Percentiles rank a stretch among this genome's conserved stretches.
Evolutionary conservation across 2,888 invertebrate species (phyloP).

Genomic region (Eilema sororculum): DNA sequence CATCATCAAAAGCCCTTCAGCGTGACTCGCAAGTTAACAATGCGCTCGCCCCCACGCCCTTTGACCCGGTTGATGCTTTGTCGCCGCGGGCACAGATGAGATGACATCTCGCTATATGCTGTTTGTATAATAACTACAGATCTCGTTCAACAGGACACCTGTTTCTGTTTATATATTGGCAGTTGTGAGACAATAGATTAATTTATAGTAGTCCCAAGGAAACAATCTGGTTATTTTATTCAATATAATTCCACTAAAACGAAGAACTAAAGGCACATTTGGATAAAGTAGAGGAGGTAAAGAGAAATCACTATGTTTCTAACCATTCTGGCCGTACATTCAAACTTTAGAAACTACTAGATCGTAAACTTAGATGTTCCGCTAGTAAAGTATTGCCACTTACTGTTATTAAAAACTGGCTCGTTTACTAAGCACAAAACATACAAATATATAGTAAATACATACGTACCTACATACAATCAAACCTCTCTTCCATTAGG

Average conservation of each 20-base stretch:
- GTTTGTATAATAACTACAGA: slow-evolving; percentile 31
- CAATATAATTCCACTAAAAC: not conserved
- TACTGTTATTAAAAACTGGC: not conserved
- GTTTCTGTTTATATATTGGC: slow-evolving; percentile 34
- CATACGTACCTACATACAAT: no score
- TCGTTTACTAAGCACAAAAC: no score
- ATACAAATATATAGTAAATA: no score
- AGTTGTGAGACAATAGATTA: not conserved
- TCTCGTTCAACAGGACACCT: slow-evolving; percentile 26
- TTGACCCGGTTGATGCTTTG: slow-evolving; percentile 83
- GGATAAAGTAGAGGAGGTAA: not conserved
- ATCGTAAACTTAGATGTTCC: not conserved
- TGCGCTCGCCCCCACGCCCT: slow-evolving; percentile 76
- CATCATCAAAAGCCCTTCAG: slow-evolving; percentile 81
- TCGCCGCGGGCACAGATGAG: slow-evolving; percentile 75
- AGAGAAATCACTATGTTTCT: not conserved
- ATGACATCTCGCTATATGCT: slow-evolving; percentile 69
- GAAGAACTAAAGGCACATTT: not conserved
- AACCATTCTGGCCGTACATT: not conserved
- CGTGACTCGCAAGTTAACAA: slow-evolving; percentile 83
- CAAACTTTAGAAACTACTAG: not conserved
- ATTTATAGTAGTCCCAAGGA: not conserved
- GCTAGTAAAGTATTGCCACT: not conserved
- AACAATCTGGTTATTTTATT: not conserved
- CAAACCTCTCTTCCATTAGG: no score